Conservation (phyloP, 2,113 vertebrate genomes). For the Tachycineta bicolor region DNA sequence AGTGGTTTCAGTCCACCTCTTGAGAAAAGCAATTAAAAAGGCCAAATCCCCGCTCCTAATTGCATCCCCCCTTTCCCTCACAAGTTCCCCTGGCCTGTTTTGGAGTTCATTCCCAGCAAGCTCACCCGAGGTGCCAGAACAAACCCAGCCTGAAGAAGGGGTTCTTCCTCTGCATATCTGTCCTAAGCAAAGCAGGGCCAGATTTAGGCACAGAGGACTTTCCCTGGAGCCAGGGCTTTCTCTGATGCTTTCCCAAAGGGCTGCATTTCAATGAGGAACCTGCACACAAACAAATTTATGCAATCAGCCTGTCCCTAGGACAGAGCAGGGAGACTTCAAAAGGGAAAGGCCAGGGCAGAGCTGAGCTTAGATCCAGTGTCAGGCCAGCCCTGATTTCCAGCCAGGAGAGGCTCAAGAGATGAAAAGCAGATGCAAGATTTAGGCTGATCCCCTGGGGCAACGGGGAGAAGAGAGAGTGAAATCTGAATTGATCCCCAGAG, state of each 20-base stretch:
- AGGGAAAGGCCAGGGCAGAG: slow-evolving; percentile 26
- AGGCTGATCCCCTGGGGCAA: neutral
- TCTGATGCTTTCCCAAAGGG: slow-evolving; percentile 60
- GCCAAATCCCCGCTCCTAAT: neutral
- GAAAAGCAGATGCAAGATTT: slow-evolving; percentile 19
- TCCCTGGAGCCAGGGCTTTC: slow-evolving; percentile 50
- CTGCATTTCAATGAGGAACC: slow-evolving; percentile 36
- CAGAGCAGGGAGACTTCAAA: slow-evolving; percentile 52
- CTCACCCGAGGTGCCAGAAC: neutral
- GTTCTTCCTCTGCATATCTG: slow-evolving; percentile 36
- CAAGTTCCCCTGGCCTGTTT: neutral
- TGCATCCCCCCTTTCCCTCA: neutral
- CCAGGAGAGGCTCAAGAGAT: slow-evolving; percentile 17
- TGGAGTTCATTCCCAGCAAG: slow-evolving; percentile 12
- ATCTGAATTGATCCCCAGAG: slow-evolving; percentile 24
- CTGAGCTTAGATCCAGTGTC: slow-evolving; percentile 27
- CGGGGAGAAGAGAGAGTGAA: neutral
- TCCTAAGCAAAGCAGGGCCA: slow-evolving; percentile 60
- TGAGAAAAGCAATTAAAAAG: neutral
- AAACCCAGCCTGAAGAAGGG: slow-evolving; percentile 29
- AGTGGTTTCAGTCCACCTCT: neutral
- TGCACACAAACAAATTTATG: slow-evolving; percentile 59
- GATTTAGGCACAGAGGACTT: slow-evolving; percentile 44
- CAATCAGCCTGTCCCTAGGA: slow-evolving; percentile 48
- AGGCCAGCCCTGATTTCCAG: slow-evolving; percentile 28